Evolutionary conservation across 2,888 invertebrate genomes (phyloP), one percentile per base, ranked within the genome.

Genomic region (Lochmaea crataegi): DNA sequence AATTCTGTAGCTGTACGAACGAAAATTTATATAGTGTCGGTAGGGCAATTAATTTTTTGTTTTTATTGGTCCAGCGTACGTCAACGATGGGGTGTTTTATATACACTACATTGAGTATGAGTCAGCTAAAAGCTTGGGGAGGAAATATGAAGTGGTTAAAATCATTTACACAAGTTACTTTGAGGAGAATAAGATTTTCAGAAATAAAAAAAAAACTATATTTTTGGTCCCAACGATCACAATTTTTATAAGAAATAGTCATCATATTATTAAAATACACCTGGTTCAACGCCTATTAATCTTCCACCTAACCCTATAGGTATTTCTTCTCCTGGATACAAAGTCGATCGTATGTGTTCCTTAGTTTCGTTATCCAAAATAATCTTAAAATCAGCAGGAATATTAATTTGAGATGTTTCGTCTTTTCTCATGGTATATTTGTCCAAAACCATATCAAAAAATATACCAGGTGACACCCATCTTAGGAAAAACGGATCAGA

Each of bases 1-100:
- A n/a, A n/a, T n/a, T n/a, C n/a, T n/a, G n/a, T n/a, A n/a, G n/a
- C n/a, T n/a, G n/a, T n/a, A n/a, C n/a, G n/a, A n/a, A n/a, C n/a
- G n/a, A n/a, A n/a, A n/a, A n/a, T n/a, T n/a, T n/a, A n/a, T n/a
- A n/a, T n/a, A n/a, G n/a, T n/a, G n/a, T n/a, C n/a, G 41, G 76
- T 76, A 72, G 71, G 74, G 77, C 77, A 77, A 79, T 79, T 79
- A 77, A 76, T 68, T 74, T 74, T 65, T 75, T 74, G 76, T 75
- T 77, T 76, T 77, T 65, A 72, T 68, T 71, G 72, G 65, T 57
- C 14, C n/a, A 38, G 32, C n/a, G 38, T 38, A 38, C 53, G 68
- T 22, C 38, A 60, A 68, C 22, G 42, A 56, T 51, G 64, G 74
- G 72, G 63, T 38, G 65, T 65, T 68, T 66, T 60, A 60, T 60